These are phyloP conservation scores for Pampusana beccarii DNA, from an alignment of 2,113 vertebrate species.

Conservation along the genomic window DNA sequence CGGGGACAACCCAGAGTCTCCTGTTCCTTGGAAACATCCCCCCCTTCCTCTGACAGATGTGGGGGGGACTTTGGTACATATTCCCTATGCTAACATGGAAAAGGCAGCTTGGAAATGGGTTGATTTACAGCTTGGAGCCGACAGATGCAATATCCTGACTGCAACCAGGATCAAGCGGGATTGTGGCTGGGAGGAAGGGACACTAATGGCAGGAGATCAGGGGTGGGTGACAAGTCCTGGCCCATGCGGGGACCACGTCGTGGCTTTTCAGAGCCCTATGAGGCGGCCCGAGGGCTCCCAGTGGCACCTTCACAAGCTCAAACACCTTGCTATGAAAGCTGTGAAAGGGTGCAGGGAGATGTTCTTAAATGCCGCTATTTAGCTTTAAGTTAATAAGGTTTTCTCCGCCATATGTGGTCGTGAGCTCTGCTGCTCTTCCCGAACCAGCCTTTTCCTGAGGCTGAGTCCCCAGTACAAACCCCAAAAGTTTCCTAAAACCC, in stretches of 20 bases:
- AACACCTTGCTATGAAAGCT: too few relatives aligned
- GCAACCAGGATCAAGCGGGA: too few relatives aligned
- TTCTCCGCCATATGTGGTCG: accelerated
- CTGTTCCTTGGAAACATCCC: neutral
- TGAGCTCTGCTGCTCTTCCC: neutral
- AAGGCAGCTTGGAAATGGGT: neutral
- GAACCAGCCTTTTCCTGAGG: neutral
- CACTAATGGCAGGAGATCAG: too few relatives aligned
- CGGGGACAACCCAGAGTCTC: neutral
- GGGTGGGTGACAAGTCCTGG: too few relatives aligned
- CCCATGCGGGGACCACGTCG: too few relatives aligned
- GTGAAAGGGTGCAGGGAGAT: neutral
- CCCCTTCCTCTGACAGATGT: neutral
- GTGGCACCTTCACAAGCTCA: too few relatives aligned
- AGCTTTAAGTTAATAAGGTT: neutral
- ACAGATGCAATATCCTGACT: too few relatives aligned
- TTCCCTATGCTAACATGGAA: accelerated
- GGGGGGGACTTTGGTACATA: neutral
- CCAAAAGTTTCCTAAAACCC: neutral
- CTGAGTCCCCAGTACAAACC: neutral
- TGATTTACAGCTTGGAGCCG: neutral
- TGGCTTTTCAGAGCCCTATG: too few relatives aligned
- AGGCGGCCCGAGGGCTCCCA: too few relatives aligned
- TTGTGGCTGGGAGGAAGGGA: too few relatives aligned
- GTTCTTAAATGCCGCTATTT: neutral